Evolutionary conservation across 2,113 vertebrate genomes (phyloP), one percentile per base, ranked within the genome.

Genomic region (Kryptolebias marmoratus): DNA sequence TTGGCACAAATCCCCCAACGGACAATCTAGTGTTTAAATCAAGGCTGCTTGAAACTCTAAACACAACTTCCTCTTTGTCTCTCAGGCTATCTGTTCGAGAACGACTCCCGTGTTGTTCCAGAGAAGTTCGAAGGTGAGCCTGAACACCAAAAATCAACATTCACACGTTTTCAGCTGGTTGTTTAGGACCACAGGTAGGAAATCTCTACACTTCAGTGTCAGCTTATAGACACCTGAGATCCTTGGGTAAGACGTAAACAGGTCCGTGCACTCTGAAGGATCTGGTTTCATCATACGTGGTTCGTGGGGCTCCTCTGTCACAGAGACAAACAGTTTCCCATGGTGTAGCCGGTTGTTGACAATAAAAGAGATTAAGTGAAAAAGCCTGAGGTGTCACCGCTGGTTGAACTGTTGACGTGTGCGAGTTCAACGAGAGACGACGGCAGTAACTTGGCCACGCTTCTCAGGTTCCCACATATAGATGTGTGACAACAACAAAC

Each of bases 121-220:
- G 97, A 99, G 89, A 98, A 96, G 87, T 95, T 94, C 75, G 97
- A 99, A 96, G 96, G 98, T 99, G 47, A 88, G 94, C 66, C 36
- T 1, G 15, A 18, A 5, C 0, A 15, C n/a, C 54, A 30, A 39
- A 48, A 44, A n/a, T 39, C 52, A 39, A 57, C 69, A 47, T 22
- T 28, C 61, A 44, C 67, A 47, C 74, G 53, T 75, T 56, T 44
- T 57, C 39, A 74, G 79, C 60, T 56, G 63, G 78, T 61, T 10
- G 44, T 1, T 58, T 14, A 44, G n/a, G 68, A 53, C 60, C 49
- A 61, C 71, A 27, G 28, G 49, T 22, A 53, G n/a, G 60, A 62
- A 65, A 58, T 86, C 71, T 61, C 67, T 52, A 74, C 47, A 52
- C 27, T 53, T 30, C 5, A 80, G 64, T 32, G 1, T 71, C 54